Percentiles rank a stretch among this genome's conserved stretches.
phyloP scores from a whole-genome alignment of 64 coral and sea anemone species.

The Actinia equina region DNA sequence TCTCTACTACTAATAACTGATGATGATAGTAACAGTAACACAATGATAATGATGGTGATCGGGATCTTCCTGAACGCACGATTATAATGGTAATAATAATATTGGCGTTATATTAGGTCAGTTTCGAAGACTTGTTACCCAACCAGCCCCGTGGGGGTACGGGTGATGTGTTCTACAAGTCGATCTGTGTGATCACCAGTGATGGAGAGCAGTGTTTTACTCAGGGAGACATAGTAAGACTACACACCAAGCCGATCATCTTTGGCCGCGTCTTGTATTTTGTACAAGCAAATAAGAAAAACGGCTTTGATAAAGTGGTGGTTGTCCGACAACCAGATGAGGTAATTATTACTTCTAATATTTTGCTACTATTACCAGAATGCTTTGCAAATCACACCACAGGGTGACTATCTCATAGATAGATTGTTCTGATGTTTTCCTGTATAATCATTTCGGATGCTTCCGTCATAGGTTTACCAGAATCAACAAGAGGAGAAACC shows the following conservation, averaged over 20 bases:
- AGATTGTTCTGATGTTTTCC: no score
- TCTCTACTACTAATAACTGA: no score
- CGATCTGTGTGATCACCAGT: slow-evolving; percentile 53
- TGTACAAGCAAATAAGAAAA: slow-evolving; percentile 65
- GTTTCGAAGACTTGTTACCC: slow-evolving; percentile 49
- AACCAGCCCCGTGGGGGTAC: slow-evolving; percentile 25
- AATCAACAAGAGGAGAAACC: slow-evolving; percentile 65
- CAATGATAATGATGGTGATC: background rate
- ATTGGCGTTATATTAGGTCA: slow-evolving; percentile 23
- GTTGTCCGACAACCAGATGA: slow-evolving; percentile 76
- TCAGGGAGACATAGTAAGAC: slow-evolving; percentile 63
- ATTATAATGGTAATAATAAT: no score
- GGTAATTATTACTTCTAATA: slow-evolving; percentile 20
- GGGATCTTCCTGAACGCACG: background rate
- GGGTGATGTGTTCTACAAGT: slow-evolving; percentile 25
- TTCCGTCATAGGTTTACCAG: slow-evolving; percentile 49
- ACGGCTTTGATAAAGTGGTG: slow-evolving; percentile 80
- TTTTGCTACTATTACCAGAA: background rate
- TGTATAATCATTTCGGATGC: background rate
- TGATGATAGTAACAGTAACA: no score
- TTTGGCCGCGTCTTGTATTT: slow-evolving; percentile 72
- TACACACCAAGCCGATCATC: slow-evolving; percentile 87
- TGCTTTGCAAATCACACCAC: background rate
- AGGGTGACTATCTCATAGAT: background rate
- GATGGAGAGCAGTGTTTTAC: slow-evolving; percentile 60